A percentile compares a stretch with the other conserved stretches of the same genome.
Conservation (phyloP, 2,888 invertebrate species). For the Empis livida region DNA sequence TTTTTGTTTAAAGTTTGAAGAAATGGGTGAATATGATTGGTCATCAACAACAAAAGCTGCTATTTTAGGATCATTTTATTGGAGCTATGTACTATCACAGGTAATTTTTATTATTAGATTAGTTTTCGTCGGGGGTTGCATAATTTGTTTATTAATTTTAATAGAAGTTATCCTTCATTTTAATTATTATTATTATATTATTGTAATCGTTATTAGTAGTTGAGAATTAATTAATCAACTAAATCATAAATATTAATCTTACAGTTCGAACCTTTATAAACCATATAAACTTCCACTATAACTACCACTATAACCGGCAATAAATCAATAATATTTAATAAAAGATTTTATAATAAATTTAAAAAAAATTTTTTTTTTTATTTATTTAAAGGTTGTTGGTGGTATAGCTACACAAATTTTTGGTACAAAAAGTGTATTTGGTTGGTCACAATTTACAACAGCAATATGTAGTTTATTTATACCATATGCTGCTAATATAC, state of each 20-base stretch:
- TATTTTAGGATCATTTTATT: constrained; percentile 55
- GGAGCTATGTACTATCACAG: constrained; percentile 60
- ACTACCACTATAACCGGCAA: too few species aligned
- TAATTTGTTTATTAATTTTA: too few species aligned
- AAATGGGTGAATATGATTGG: constrained; percentile 43
- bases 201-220: too few species aligned
- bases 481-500: constrained; percentile 47
- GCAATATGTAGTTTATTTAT: constrained; percentile 53
- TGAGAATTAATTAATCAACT: too few species aligned
- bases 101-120: constrained; percentile 15
- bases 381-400: constrained; percentile 38
- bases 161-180: neutral
- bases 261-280: too few species aligned
- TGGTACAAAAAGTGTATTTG: constrained; percentile 57
- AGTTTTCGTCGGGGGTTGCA: too few species aligned
- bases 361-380: too few species aligned
- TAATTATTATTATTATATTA: neutral
- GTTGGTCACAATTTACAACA: constrained; percentile 55
- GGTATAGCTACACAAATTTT: constrained; percentile 56
- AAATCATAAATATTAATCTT: too few species aligned
- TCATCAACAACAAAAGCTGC: constrained; percentile 48
- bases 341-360: too few species aligned
- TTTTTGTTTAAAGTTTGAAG: neutral
- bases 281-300: too few species aligned
- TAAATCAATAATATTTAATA: too few species aligned